Percentiles rank a stretch among this genome's conserved stretches.
These are phyloP conservation scores for Papilio gigon DNA, from an alignment of 2,888 invertebrate species.

Conservation along the genomic window DNA sequence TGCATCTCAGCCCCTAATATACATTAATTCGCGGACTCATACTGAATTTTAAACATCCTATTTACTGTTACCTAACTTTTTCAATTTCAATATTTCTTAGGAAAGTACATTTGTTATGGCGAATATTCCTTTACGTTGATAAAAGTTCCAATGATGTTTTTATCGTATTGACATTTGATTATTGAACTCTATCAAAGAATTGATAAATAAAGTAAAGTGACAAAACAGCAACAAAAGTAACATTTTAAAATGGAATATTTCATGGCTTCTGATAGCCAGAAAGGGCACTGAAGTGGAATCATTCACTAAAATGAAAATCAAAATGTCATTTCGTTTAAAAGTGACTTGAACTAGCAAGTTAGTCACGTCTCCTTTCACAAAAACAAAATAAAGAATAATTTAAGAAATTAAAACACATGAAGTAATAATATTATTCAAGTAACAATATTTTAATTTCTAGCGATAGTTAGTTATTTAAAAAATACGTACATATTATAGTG, in stretches of 20 bases:
- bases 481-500: neutral
- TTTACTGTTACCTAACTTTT: slow-evolving; percentile 21
- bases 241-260: neutral
- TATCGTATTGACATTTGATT: neutral
- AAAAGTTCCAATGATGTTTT: neutral
- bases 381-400: too few relatives aligned
- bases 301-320: neutral
- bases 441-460: neutral
- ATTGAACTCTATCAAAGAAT: neutral
- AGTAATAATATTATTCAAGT: neutral
- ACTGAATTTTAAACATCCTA: slow-evolving; percentile 20
- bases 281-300: neutral
- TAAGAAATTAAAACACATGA: too few relatives aligned
- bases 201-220: neutral
- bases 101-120: neutral
- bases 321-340: neutral
- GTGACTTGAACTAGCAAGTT: neutral
- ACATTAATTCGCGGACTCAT: slow-evolving; percentile 30
- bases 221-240: neutral
- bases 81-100: slow-evolving; percentile 9
- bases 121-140: neutral
- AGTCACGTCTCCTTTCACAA: too few relatives aligned
- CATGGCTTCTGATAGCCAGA: neutral
- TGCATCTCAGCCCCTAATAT: slow-evolving; percentile 42
- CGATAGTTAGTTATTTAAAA: neutral